phyloP scores from a whole-genome alignment of 2,888 invertebrate genomes.

The Germaria angustata region DNA sequence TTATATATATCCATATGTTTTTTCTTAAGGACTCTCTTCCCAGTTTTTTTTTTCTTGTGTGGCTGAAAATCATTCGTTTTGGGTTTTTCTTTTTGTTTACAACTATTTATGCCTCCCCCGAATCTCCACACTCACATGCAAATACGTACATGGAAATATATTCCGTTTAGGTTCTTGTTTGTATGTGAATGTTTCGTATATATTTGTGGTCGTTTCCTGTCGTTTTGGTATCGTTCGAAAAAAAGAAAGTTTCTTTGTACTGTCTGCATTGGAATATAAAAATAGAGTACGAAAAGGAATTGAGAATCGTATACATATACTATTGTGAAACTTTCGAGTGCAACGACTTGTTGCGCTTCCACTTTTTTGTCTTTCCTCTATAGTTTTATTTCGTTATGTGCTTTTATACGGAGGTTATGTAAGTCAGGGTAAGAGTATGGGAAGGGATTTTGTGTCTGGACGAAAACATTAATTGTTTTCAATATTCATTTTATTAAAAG shows the following conservation, averaged over 20 bases:
- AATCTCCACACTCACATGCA: background rate
- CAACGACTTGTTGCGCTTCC: constrained; percentile 71
- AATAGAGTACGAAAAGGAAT: constrained; percentile 2
- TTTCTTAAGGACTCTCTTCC: background rate
- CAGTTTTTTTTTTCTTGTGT: background rate
- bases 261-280: constrained; percentile 28
- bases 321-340: constrained; percentile 66
- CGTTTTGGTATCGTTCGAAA: constrained; percentile 65
- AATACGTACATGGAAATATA: background rate
- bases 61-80: constrained; percentile 26
- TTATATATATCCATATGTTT: background rate
- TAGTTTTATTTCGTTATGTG: background rate
- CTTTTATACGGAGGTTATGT: background rate
- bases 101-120: background rate
- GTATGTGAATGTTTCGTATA: constrained; percentile 32
- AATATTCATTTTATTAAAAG: background rate
- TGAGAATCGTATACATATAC: constrained; percentile 26
- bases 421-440: background rate
- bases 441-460: constrained; percentile 21
- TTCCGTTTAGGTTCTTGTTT: background rate
- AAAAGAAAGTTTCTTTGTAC: constrained; percentile 39
- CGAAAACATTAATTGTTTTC: background rate
- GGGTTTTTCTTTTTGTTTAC: background rate
- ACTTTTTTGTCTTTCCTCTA: constrained; percentile 38
- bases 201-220: constrained; percentile 68